Percentiles rank a stretch among this genome's conserved stretches.
Conservation (phyloP, 2,113 vertebrate genomes). For the Anser brachyrhynchus region DNA sequence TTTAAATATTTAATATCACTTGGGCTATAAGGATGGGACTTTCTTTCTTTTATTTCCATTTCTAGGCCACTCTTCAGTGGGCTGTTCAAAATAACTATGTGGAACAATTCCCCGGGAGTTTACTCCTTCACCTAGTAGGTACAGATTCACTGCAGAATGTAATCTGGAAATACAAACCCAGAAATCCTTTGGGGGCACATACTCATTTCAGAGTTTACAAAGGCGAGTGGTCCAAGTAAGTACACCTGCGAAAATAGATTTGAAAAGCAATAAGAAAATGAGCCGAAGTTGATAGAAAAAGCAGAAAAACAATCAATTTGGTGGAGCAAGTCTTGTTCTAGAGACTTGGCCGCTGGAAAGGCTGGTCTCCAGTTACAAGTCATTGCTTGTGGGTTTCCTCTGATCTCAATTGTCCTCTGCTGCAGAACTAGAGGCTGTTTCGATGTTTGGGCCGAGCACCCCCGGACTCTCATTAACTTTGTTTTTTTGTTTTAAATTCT, state of each 20-base stretch:
- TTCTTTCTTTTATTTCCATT: conserved; percentile 63
- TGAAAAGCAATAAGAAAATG: conserved; percentile 8
- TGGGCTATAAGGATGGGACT: conserved; percentile 48
- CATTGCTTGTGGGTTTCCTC: conserved; percentile 29
- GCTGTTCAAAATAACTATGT: conserved; percentile 54
- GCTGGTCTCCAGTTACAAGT: conserved; percentile 11
- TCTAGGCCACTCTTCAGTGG: conserved; percentile 60
- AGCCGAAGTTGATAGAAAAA: not conserved
- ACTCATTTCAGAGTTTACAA: conserved; percentile 48
- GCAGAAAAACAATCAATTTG: not conserved
- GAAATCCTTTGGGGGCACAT: conserved; percentile 14
- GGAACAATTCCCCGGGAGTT: conserved; percentile 44
- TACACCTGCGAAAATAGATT: conserved; percentile 43
- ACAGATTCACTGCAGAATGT: conserved; percentile 31
- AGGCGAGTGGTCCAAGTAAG: conserved; percentile 52
- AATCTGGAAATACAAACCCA: conserved; percentile 50
- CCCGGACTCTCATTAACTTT: not conserved
- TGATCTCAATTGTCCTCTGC: conserved; percentile 4
- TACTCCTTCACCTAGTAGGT: conserved; percentile 46
- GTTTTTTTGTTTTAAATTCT: conserved; percentile 74
- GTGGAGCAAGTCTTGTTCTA: conserved; percentile 25
- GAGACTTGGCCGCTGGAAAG: not conserved
- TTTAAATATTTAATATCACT: conserved; percentile 44
- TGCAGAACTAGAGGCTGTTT: conserved; percentile 20
- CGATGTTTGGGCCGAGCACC: not conserved